Percentiles rank a stretch among this genome's conserved stretches.
These are phyloP conservation scores for Drosophila trapezifrons DNA, from an alignment of 1,140 invertebrate species.

Conservation along the genomic window DNA sequence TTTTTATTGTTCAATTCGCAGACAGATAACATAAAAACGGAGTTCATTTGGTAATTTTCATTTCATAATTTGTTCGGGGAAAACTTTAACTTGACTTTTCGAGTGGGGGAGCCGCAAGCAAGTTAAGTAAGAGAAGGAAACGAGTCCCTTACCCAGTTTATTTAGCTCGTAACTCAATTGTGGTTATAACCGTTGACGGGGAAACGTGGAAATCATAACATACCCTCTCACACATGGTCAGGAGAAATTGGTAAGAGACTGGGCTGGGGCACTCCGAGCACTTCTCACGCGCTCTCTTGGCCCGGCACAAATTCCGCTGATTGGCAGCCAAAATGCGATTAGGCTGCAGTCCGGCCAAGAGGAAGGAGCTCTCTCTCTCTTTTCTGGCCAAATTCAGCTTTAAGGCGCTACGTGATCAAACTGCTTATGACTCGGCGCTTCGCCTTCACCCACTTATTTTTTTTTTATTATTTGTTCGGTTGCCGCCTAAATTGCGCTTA, in stretches of 20 bases:
- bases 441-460: conserved; percentile 11
- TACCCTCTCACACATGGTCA: conserved; percentile 18
- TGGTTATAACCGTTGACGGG: conserved; percentile 58
- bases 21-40: conserved; percentile 65
- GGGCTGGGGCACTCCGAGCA: not conserved
- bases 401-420: conserved; percentile 53
- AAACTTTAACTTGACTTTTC: conserved; percentile 57
- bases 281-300: conserved; percentile 10
- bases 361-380: not conserved
- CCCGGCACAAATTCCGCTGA: conserved; percentile 31
- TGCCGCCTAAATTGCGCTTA: conserved; percentile 64
- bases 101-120: not conserved
- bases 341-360: conserved; percentile 24
- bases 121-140: not conserved
- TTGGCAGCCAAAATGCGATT: conserved; percentile 47
- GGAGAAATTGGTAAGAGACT: conserved; percentile 3
- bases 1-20: conserved; percentile 75
- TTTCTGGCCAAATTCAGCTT: conserved; percentile 11
- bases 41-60: conserved; percentile 75
- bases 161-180: conserved; percentile 66
- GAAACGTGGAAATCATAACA: conserved; percentile 57
- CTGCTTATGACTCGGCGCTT: conserved; percentile 31
- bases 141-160: conserved; percentile 23
- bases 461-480: conserved; percentile 29
- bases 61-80: conserved; percentile 70